Evolutionary conservation across 2,888 invertebrate genomes (phyloP).

Genomic region (Parthenolecanium corni): DNA sequence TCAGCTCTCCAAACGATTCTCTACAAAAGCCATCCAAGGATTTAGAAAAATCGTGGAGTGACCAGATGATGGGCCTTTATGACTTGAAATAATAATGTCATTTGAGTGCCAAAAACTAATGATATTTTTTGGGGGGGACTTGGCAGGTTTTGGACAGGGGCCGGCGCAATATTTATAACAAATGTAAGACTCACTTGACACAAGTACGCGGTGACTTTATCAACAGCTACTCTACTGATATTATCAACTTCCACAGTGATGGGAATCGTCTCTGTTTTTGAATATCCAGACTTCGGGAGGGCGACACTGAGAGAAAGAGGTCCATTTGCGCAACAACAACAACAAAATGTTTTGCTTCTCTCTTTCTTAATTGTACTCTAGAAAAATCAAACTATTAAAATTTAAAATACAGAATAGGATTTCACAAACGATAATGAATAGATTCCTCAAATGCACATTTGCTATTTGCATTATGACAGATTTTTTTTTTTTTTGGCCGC

Average conservation of each 20-base stretch:
- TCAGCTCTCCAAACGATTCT: not conserved
- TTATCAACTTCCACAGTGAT: conserved; percentile 62
- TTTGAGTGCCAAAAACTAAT: too few species aligned
- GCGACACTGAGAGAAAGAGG: conserved; percentile 56
- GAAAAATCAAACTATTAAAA: not conserved
- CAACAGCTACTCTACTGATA: conserved; percentile 55
- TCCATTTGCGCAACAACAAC: conserved; percentile 62
- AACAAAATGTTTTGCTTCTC: conserved; percentile 63
- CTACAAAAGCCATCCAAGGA: not conserved
- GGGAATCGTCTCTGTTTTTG: conserved; percentile 62
- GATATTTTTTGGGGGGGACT: too few species aligned
- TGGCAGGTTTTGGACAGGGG: too few species aligned
- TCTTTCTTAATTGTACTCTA: not conserved
- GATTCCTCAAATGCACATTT: too few species aligned
- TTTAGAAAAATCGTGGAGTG: too few species aligned
- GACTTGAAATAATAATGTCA: too few species aligned
- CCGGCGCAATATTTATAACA: too few species aligned
- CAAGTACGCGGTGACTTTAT: conserved; percentile 31
- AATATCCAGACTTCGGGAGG: conserved; percentile 60
- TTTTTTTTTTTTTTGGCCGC: too few species aligned
- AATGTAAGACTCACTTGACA: not conserved
- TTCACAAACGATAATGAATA: not conserved
- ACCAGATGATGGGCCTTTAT: too few species aligned
- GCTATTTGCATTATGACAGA: too few species aligned
- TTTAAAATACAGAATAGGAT: not conserved